Evolutionary conservation across 2,888 invertebrate species (phyloP).

Genomic region (Clivina fossor): DNA sequence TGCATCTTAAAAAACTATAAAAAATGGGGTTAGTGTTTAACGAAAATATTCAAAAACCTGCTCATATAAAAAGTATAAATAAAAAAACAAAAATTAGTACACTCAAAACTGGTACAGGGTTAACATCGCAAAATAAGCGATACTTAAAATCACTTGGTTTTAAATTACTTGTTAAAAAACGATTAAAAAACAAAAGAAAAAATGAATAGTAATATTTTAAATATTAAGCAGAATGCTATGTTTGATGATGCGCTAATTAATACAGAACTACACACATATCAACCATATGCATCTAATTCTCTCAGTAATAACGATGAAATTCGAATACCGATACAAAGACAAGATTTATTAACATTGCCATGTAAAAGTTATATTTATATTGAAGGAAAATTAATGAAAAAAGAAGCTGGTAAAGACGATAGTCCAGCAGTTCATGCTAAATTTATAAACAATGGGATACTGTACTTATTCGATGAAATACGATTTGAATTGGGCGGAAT

Average conservation of each 20-base stretch:
- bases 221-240: constrained; percentile 31
- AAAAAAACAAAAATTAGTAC: not conserved
- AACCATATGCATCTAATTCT: constrained; percentile 39
- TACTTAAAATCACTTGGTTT: constrained; percentile 32
- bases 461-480: constrained; percentile 45
- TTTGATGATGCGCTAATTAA: constrained; percentile 39
- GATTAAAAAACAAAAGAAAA: too few relatives aligned
- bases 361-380: constrained; percentile 40
- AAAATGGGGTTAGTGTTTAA: not conserved
- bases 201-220: constrained; percentile 32
- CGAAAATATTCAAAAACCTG: not conserved
- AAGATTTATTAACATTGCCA: constrained; percentile 41
- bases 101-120: not conserved
- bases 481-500: constrained; percentile 47
- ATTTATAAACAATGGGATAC: constrained; percentile 36
- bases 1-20: constrained; percentile 29
- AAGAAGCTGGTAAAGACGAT: constrained; percentile 18
- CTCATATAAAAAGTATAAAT: not conserved
- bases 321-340: constrained; percentile 44
- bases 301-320: constrained; percentile 45
- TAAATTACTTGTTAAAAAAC: constrained; percentile 21
- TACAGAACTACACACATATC: constrained; percentile 42
- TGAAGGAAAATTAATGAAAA: constrained; percentile 37
- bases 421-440: not conserved
- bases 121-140: constrained; percentile 26